A percentile compares a stretch with the other conserved stretches of the same genome.
These are phyloP conservation scores for Cartodere bifasciata DNA, from an alignment of 2,888 invertebrate species.

Conservation along the genomic window DNA sequence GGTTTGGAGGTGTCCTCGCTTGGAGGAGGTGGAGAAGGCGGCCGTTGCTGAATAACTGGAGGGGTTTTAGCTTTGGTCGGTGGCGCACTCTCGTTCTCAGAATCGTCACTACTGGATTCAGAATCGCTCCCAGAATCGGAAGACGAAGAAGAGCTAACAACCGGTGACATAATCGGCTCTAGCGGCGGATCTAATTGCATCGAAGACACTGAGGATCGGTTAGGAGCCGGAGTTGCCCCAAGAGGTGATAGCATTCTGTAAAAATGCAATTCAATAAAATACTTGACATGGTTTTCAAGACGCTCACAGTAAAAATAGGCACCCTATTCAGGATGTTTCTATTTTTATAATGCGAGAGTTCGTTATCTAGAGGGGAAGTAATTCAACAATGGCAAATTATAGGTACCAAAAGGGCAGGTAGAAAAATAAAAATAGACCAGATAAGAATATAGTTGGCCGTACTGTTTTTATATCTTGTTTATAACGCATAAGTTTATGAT, in stretches of 20 bases:
- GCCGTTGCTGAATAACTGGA: conserved; percentile 7
- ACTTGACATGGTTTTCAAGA: too few species aligned
- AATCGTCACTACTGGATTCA: conserved; percentile 41
- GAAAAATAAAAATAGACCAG: too few species aligned
- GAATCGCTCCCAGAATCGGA: conserved; percentile 47
- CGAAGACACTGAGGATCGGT: conserved; percentile 25
- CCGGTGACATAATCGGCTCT: conserved; percentile 38
- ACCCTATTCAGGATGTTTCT: too few species aligned
- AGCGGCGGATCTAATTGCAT: conserved; percentile 27
- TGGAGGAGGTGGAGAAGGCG: conserved; percentile 20
- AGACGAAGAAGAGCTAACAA: conserved; percentile 47
- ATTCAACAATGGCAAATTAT: too few species aligned
- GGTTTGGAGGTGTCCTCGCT: conserved; percentile 29
- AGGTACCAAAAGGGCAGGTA: too few species aligned
- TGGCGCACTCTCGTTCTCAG: conserved; percentile 34
- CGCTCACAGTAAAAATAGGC: too few species aligned
- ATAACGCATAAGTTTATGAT: too few species aligned
- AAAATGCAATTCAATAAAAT: conserved; percentile 10
- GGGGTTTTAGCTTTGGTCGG: conserved; percentile 15
- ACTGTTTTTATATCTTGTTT: too few species aligned
- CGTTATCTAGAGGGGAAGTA: too few species aligned
- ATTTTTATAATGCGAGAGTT: too few species aligned
- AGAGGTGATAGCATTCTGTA: conserved; percentile 40
- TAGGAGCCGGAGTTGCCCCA: conserved; percentile 39
- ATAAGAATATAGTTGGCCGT: too few species aligned